Conservation (phyloP, 2,888 invertebrate genomes). For the Diaprepes abbreviatus region DNA sequence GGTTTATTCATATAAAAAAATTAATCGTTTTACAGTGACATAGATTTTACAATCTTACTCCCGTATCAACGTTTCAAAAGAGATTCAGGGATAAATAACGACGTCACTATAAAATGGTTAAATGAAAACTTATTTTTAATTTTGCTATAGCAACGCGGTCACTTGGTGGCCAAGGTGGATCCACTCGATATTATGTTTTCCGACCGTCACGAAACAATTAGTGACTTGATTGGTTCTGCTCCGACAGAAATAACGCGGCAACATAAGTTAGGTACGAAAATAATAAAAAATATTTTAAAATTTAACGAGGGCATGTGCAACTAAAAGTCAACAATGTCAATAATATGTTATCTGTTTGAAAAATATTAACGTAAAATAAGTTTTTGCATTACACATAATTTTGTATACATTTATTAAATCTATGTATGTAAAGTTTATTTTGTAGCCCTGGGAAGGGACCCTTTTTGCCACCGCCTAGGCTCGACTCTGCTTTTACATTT, state of each 20-base stretch:
- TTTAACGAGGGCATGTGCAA: neutral
- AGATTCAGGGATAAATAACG: no score
- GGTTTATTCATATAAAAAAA: no score
- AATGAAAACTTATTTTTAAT: slow-evolving; percentile 7
- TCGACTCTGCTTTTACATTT: no score
- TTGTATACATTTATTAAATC: no score
- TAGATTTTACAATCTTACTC: no score
- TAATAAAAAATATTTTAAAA: neutral
- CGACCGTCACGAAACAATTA: slow-evolving; percentile 65
- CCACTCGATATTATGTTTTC: slow-evolving; percentile 91
- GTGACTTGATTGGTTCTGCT: slow-evolving; percentile 71
- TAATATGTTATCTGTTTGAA: neutral
- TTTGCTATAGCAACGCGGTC: slow-evolving; percentile 84
- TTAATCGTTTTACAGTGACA: no score
- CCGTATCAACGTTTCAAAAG: no score
- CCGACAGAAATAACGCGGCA: slow-evolving; percentile 75
- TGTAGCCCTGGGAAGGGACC: no score
- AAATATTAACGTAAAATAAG: no score
- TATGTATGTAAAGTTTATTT: no score
- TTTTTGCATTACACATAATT: no score
- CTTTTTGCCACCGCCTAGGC: no score
- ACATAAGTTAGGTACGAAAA: slow-evolving; percentile 74
- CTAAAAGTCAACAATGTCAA: neutral
- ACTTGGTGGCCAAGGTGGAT: slow-evolving; percentile 93
- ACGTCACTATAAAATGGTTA: neutral